Evolutionary conservation across 1,140 invertebrate species (phyloP), one percentile per base, ranked within the genome.

Genomic region (Drosophila tropicalis): DNA sequence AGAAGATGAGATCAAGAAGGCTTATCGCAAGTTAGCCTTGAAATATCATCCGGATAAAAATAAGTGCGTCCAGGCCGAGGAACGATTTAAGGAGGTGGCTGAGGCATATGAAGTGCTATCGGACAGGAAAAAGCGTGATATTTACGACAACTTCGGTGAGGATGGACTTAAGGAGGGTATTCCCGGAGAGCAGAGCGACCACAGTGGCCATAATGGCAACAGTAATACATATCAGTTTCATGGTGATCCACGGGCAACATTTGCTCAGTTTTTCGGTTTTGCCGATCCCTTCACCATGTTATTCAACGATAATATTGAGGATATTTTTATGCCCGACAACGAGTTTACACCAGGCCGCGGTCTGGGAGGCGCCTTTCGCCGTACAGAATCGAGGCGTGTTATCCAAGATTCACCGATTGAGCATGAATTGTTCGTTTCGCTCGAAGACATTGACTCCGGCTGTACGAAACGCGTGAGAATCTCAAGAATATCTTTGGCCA

Each of bases 401-500:
- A 1, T 54, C 85, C 95, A 95, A 77, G 98, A 99, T 92, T 95
- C 96, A 0, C 94, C 98, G 0, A 95, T 99, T 62, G 96, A 97
- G 72, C 95, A 97, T 89, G 97, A 98, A 79, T 91, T 99, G 1
- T 96, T 95, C 77, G 95, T 98, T 1, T 93, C 94, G 0, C 90
- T 99, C 39, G 95, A 98, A 82, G 97, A 98, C 65, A 95, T 97
- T 51, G 92, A 94, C 5, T 93, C 92, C 44, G 97, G 97, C 9
- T 97, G 96, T 81, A 95, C 95, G 0, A 99, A 98, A 91, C 98
- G 97, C 90, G 98, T 99, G 97, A 98, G 97, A 92, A 98, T 99
- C 17, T 97, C 96, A 1, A 93, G 96, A 75, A 95, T 95, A 78
- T 95, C 96, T 5, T 76, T 95, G 2, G 93, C 93, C 66, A 13